A percentile compares a stretch with the other conserved stretches of the same genome.
Conservation (phyloP, 2,113 vertebrate species). For the Tonatia bakeri region DNA sequence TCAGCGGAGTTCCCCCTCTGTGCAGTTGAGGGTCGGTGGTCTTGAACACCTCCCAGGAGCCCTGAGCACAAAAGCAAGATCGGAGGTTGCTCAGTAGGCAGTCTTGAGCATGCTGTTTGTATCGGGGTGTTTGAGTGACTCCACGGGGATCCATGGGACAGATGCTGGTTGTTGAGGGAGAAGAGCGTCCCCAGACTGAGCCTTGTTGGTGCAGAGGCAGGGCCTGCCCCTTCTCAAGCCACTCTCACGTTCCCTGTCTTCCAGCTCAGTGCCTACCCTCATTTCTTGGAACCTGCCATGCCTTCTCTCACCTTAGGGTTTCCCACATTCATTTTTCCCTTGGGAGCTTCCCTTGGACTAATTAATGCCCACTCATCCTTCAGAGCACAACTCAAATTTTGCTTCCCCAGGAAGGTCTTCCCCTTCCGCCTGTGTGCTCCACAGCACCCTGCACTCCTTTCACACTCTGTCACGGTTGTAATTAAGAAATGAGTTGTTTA, state of each 20-base stretch:
- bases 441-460: neutral
- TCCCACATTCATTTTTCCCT: neutral
- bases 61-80: neutral
- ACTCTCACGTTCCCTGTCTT: neutral
- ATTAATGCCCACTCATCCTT: neutral
- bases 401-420: neutral
- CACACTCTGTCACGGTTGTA: neutral
- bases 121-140: neutral
- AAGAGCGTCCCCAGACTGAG: neutral
- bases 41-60: neutral
- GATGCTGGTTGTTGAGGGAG: neutral
- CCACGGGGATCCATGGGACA: neutral
- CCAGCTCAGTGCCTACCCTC: neutral
- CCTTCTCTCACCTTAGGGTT: neutral
- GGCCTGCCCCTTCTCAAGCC: neutral
- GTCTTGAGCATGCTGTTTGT: neutral
- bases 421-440: neutral
- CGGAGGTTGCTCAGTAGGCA: neutral
- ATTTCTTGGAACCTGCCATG: neutral
- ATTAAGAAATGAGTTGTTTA: constrained; percentile 25
- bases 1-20: neutral
- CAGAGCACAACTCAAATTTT: neutral
- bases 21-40: neutral
- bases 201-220: neutral
- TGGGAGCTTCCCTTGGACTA: neutral